Base-by-base conservation (phyloP, 2,888 invertebrate species). In the Papilio elwesi region DNA sequence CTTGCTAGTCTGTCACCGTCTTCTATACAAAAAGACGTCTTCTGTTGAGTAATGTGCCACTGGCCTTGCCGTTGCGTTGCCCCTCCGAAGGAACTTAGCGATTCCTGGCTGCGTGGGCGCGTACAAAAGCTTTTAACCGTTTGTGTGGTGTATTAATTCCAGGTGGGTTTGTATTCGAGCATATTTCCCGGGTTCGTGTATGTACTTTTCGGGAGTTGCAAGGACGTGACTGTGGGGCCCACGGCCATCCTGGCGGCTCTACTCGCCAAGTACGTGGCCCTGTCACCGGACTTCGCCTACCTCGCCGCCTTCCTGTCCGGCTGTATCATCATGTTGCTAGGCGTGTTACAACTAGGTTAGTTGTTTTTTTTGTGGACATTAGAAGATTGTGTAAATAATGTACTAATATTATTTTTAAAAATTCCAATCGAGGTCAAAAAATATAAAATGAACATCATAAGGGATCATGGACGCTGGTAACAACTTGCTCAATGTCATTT, bases 111-210 rank as follows among this genome's bases (percentile, higher is more conserved):
- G n/a, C n/a, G n/a, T n/a, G n/a, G n/a, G n/a, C n/a, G n/a, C n/a
- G n/a, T n/a, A n/a, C n/a, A n/a, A n/a, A n/a, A n/a, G 26, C 26
- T 26, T 26, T 26, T 2, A 26, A 26, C 26, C 26, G 4, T 26
- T 26, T 26, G 26, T 26, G n/a, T 26, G 26, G 26, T 26, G 26
- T 26, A 26, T 26, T 26, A 1, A 52, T 83, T 82, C 12, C 87
- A 93, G 96, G 97, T 98, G 87, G 98, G 98, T 0, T 93, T 99
- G 0, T 99, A 98, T 90, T 98, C 98, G 0, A 97, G 98, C 26
- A 98, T 98, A 89, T 97, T 98, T 95, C 98, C 98, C 0, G 97
- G 98, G 77, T 96, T 98, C 83, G 95, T 98, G 13, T 99, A 99
- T 89, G 95, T 97, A 69, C 83, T 98, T 55, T 96, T 99, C 80